Evolutionary conservation across 2,888 invertebrate genomes (phyloP), one percentile per base, ranked within the genome.

Genomic region (Craniophora ligustri): DNA sequence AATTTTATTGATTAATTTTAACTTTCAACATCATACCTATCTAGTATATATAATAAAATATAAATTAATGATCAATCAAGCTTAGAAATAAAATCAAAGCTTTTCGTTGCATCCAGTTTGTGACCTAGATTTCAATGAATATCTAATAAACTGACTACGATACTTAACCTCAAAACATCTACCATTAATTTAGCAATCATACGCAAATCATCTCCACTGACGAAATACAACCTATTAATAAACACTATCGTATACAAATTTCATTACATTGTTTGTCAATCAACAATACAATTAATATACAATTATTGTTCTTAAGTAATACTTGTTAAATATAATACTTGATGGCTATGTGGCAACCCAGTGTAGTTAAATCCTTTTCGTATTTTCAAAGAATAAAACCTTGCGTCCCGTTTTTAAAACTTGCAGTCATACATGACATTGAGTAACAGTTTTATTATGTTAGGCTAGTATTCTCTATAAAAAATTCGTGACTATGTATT

Each of bases 151-250:
- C 5, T 16, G 2, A 15, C 35, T 11, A 7, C 5, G 6, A 11
- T 31, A 48, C 6, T 35, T 32, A 58, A 45, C 44, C 39, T 32
- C 14, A 40, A 58, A 39, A 31, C 30, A 65, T 49, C 8, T 16
- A n/a, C 13, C 7, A 31, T 5, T 48, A 1, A 19, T 51, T 44
- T 19, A 36, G 19, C 32, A 53, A 53, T 23, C n/a, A 10, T 3
- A 30, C n/a, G 14, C 11, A 26, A 47, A 48, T 53, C n/a, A 45
- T 31, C 5, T 15, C 31, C 5, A 19, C 1, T 11, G 3, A 28
- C 3, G 39, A 42, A 69, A 46, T 11, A 11, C 32, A 30, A 42
- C 14, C 21, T 46, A 51, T 58, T 38, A 66, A 42, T 49, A 57
- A 40, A 39, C 56, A 34, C 34, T 34, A 47, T 54, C 15, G 21